Evolutionary conservation across 2,888 invertebrate species (phyloP), one percentile per base, ranked within the genome.

Genomic region (Phlogophora meticulosa): DNA sequence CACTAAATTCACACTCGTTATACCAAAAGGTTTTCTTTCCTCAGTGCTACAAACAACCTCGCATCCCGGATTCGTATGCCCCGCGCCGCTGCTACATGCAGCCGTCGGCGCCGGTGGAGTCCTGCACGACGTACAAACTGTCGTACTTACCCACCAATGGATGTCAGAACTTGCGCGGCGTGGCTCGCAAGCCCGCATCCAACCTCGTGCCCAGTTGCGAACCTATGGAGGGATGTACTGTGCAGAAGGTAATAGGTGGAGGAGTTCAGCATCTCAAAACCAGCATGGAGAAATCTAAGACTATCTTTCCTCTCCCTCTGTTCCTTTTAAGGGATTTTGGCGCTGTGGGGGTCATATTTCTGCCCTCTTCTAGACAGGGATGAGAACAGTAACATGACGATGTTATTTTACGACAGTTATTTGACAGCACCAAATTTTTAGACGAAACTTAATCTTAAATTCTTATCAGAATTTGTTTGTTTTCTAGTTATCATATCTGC

Each of bases 71-170:
- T 11, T 96, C 96, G 9, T 96, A 95, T 83, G 96, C 96, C 0
- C 96, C 96, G 0, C 90, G 94, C 0, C 91, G 96, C 0, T 94
- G 93, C 78, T 97, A 97, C 84, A 88, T 94, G 85, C 96, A 96
- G 53, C 97, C 97, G 0, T 91, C 94, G 0, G 94, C 96, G 0
- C 96, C 95, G 0, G 94, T 97, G 83, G 97, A 97, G 68, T 90
- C 88, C 0, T 95, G 96, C 74, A 97, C 97, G 20, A 96, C 97
- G 0, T 97, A 97, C 87, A 96, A 96, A 67, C 94, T 97, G 78
- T 97, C 97, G 0, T 97, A 96, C 82, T 89, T 96, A 22, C 96
- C 96, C 0, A 91, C 90, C 0, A 93, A 93, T 1, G 94, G 91
- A 0, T 92, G 93, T 74, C 81, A 84, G 78, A 92, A 93, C 66